A percentile compares a stretch with the other conserved stretches of the same genome.
Evolutionary conservation across 1,140 invertebrate genomes (phyloP).

Genomic region (Thaumetopoea pityocampa): DNA sequence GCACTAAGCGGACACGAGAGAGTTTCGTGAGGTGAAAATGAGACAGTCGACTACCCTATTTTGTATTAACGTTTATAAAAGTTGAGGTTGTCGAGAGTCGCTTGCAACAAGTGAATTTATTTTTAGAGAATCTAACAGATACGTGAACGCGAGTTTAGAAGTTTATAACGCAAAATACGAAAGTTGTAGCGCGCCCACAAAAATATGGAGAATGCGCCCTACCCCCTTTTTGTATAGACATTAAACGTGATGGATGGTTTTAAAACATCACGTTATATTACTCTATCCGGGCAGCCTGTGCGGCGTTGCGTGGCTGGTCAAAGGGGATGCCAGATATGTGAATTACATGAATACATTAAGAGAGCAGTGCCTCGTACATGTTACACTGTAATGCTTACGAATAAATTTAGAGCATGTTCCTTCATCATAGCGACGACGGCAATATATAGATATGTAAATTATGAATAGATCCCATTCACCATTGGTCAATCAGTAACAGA

Average conservation of each 20-base stretch:
- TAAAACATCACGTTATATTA: constrained; percentile 73
- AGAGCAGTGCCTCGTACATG: constrained; percentile 63
- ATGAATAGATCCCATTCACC: constrained; percentile 28
- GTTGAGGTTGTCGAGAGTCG: constrained; percentile 7
- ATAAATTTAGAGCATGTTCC: constrained; percentile 68
- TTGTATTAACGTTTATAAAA: constrained; percentile 27
- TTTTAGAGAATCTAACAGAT: constrained; percentile 11
- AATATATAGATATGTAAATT: constrained; percentile 57
- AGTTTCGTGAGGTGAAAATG: constrained; percentile 27
- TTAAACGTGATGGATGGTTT: constrained; percentile 74
- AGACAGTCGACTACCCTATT: constrained; percentile 24
- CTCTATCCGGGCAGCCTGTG: constrained; percentile 59
- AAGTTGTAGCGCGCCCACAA: constrained; percentile 22
- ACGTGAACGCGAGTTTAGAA: constrained; percentile 7
- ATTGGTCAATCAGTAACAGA: constrained; percentile 2
- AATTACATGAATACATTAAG: constrained; percentile 76
- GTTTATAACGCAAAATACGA: constrained; percentile 3
- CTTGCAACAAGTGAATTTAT: constrained; percentile 22
- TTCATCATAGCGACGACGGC: constrained; percentile 54
- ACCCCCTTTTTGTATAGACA: constrained; percentile 68
- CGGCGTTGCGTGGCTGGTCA: constrained; percentile 73
- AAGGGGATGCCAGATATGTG: constrained; percentile 73
- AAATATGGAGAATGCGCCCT: constrained; percentile 48
- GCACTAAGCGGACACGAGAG: constrained; percentile 19
- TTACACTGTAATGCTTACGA: constrained; percentile 71